Base-by-base conservation (phyloP, 1,140 invertebrate genomes). In the Microplitis mediator region DNA sequence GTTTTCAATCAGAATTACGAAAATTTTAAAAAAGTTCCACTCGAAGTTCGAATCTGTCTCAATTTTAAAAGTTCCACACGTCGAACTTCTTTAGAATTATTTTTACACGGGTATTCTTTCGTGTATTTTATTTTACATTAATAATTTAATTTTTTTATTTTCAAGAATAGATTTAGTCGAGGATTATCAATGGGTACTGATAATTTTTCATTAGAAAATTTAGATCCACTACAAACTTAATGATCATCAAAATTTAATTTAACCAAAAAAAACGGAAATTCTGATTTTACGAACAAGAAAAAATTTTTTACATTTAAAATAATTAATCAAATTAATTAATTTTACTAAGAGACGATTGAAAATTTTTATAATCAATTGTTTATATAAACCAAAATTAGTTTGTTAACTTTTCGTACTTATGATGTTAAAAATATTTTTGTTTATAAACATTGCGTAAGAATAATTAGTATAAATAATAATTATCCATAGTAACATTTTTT, bases 181-280 rank as follows among this genome's bases (percentile, higher is more conserved):
- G 94, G 93, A 60, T 86, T 94, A 39, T 90, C 91, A 6, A 92
- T 94, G 80, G 92, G 92, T 52, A 93, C 93, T 73, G 94, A 95
- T 81, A 94, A 95, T 85, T 95, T 95, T 81, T 93, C 93, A n/a
- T 81, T 96, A 75, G 94, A 95, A 82, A 94, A n/a, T n/a, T 88
- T 95, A 77, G 94, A 95, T 88, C 94, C 94, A 54, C 86, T 95
- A 70, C 82, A 88, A 75, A 89, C 89, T 75, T 89, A 78, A 86
- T 45, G 4, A 34, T 56, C 64, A 54, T 23, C 1, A 63, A 39
- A 52, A 73, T 16, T 64, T 61, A 68, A 50, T 51, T 35, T 64
- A 5, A 69, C n/a, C n/a, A 74, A 39, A 63, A 50, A 16, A 14
- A 58, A 65, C 65, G 14, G 58, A 71, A 56, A 51, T 9, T n/a